These are phyloP conservation scores for Panurus biarmicus DNA, from an alignment of 2,113 vertebrate genomes.

Conservation along the genomic window DNA sequence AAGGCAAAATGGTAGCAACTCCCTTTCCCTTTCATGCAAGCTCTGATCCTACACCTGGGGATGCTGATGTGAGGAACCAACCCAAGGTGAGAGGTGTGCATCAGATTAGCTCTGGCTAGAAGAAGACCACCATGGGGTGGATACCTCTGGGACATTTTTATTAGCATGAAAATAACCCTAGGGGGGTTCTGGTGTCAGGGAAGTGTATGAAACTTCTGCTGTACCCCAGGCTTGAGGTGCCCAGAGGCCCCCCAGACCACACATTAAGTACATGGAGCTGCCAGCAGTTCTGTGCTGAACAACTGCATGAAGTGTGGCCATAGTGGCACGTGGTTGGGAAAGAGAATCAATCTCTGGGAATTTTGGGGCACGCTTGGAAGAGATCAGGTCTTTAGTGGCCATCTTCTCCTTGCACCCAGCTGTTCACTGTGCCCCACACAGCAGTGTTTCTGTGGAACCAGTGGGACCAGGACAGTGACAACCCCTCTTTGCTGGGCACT, in stretches of 20 bases:
- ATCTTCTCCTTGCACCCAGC: neutral
- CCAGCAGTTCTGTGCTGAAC: neutral
- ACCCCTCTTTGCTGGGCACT: neutral
- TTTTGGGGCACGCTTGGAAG: neutral
- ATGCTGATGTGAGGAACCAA: neutral
- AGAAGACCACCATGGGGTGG: accelerated
- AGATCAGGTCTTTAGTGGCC: neutral
- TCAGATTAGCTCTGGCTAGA: neutral
- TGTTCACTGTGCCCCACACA: neutral
- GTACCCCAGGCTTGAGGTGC: neutral
- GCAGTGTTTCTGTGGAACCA: neutral
- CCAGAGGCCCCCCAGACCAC: neutral
- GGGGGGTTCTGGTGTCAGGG: neutral
- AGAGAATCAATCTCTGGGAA: neutral
- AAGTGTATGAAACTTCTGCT: neutral
- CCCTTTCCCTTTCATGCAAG: neutral
- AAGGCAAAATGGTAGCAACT: neutral
- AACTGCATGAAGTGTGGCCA: neutral
- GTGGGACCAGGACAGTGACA: neutral
- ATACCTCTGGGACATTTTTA: neutral
- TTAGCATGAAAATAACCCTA: neutral
- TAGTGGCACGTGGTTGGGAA: accelerated
- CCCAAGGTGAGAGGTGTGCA: neutral
- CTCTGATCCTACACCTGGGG: neutral
- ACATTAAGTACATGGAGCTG: neutral